Percentiles rank a stretch among this genome's conserved stretches.
Conservation (phyloP, 2,888 invertebrate genomes). For the Xanthorhoe designata region DNA sequence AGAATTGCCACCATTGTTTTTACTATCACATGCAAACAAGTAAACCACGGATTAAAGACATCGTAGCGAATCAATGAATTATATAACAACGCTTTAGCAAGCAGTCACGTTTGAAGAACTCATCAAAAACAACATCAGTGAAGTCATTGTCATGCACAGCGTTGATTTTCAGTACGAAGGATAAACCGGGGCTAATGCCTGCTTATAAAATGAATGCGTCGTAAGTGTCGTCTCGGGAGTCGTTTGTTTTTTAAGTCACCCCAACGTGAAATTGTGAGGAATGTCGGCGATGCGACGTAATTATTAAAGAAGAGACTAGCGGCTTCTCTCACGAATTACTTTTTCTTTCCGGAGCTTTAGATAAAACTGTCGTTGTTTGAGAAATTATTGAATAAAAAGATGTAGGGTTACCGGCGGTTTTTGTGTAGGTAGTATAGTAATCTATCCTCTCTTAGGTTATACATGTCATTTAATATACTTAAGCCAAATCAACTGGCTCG, state of each 20-base stretch:
- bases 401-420: too few relatives aligned
- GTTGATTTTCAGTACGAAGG: background rate
- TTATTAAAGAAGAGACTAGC: conserved; percentile 39
- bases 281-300: conserved; percentile 49
- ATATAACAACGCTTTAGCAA: too few relatives aligned
- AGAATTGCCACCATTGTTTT: too few relatives aligned
- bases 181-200: background rate
- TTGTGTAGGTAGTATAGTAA: too few relatives aligned
- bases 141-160: background rate
- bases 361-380: background rate
- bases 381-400: background rate
- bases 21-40: too few relatives aligned
- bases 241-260: conserved; percentile 57
- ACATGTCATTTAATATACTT: too few relatives aligned
- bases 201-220: conserved; percentile 19
- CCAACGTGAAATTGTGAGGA: conserved; percentile 52
- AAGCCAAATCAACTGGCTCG: too few relatives aligned
- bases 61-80: too few relatives aligned
- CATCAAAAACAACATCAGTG: too few relatives aligned
- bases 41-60: too few relatives aligned
- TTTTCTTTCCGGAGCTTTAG: conserved; percentile 13
- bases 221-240: conserved; percentile 44
- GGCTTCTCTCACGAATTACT: conserved; percentile 20
- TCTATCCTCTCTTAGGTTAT: too few relatives aligned
- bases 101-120: too few relatives aligned